Evolutionary conservation across 2,113 vertebrate genomes (phyloP), one percentile per base, ranked within the genome.

Genomic region (Cavia aperea): DNA sequence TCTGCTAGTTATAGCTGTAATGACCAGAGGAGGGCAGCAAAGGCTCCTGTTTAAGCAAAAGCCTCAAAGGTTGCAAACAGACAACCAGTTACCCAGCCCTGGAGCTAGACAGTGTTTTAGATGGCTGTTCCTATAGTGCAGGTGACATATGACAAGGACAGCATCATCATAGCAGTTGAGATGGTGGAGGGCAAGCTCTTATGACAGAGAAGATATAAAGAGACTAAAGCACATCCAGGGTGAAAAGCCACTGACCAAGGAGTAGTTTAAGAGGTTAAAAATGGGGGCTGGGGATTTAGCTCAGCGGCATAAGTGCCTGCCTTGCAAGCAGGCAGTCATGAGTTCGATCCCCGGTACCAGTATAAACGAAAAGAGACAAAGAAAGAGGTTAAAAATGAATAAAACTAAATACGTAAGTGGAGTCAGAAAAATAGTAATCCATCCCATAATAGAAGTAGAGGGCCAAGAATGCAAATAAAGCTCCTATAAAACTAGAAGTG

Each of bases 1-100:
- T 43, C 82, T 82, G 46, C 58, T 39, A 68, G 29, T n/a, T 75
- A 43, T 66, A 88, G 21, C 14, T 12, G 36, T 56, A 81, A 68
- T 60, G 14, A 86, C 85, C 90, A 91, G 81, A 95, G 83, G 93
- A 62, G 58, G 88, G 95, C 49, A 93, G 94, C 90, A 96, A 87
- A 96, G n/a, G 63, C 7, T 7, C 87, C 89, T 10, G 36, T 36
- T 79, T 79, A 3, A 36, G 31, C 31, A 79, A 79, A 79, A 79
- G 49, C 18, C 77, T 79, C 31, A 56, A 54, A 79, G 31, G 16
- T 19, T 21, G 16, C 51, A 89, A 88, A 66, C 36, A 79, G 3
- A 66, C 5, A 88, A 39, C 24, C 13, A 79, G 68, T 58, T 77
- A 82, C 11, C 21, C 18, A 9, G 43, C n/a, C 70, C 66, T 58